Percentiles rank a stretch among this genome's conserved stretches.
These are phyloP conservation scores for Burhinus bistriatus DNA, from an alignment of 2,113 vertebrate species.

Conservation along the genomic window DNA sequence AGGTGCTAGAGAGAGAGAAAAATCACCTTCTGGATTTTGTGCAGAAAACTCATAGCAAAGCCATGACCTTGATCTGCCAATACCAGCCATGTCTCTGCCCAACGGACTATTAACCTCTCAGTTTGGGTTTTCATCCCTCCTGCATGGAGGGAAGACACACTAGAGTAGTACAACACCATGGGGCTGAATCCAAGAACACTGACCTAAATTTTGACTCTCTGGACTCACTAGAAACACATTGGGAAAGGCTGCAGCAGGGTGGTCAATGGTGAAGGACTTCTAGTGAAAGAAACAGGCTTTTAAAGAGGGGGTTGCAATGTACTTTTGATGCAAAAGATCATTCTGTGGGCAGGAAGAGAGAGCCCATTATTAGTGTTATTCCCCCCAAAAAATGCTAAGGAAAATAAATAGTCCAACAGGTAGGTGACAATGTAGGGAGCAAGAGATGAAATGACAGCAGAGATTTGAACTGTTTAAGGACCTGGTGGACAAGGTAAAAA, in stretches of 20 bases:
- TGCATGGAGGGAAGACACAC: too few relatives aligned
- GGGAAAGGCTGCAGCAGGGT: not conserved
- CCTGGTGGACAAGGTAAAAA: not conserved
- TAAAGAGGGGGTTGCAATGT: not conserved
- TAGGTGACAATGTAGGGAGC: not conserved
- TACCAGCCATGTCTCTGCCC: not conserved
- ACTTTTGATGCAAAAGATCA: not conserved
- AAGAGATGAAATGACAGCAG: not conserved
- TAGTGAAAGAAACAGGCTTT: not conserved
- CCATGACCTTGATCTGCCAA: not conserved
- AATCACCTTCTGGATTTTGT: not conserved
- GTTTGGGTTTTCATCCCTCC: not conserved
- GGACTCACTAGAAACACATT: not conserved
- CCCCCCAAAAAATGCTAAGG: accelerated
- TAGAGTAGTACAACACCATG: not conserved
- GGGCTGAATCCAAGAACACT: not conserved
- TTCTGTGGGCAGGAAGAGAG: not conserved
- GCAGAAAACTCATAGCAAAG: not conserved
- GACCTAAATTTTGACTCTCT: not conserved
- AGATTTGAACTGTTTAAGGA: not conserved
- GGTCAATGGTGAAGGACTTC: not conserved
- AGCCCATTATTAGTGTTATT: not conserved
- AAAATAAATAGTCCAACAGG: not conserved
- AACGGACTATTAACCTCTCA: not conserved
- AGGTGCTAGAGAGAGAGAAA: not conserved